Evolutionary conservation across 2,797 vertebrate species (phyloP), one percentile per base, ranked within the genome.

Genomic region (Podarcis siculus): DNA sequence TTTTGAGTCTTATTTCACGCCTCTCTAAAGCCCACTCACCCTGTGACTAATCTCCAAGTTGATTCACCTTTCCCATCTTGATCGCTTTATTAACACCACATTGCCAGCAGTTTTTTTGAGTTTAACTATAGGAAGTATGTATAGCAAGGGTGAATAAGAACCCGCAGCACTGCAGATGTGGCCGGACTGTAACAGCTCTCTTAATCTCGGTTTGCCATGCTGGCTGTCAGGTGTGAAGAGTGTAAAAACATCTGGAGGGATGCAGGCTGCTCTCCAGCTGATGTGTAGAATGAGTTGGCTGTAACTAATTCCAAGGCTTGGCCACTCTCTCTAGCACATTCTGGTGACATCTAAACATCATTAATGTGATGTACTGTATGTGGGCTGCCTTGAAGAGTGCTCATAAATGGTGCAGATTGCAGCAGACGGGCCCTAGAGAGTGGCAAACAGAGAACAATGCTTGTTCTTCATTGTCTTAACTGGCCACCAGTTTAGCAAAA

Each of bases 11-110:
- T 76, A 90, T 94, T 95, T 92, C 89, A 95, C 95, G 95, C 94
- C 95, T 95, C 95, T 95, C 92, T 95, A 95, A 95, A 95, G 91
- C 95, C 95, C 95, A 96, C 95, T 95, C 95, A 95, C 64, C 84
- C 93, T 88, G 90, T 96, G 95, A 96, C 95, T 96, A 95, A 96
- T 94, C 88, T 90, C 15, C 83, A 81, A 88, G 79, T 93, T 94
- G 95, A 95, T 93, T 95, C 91, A 79, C 79, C 82, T 93, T 95
- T 94, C 88, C 89, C 89, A 91, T 95, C 94, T 0, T 90, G 82
- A 93, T 94, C 90, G 81, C 93, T 94, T 93, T 87, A 94, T 95
- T 95, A 93, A 94, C 0, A 79, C 87, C 93, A 80, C 73, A 91
- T 93, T 95, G 94, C 77, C 10, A 58, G 93, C 82, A 69, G 92